These are phyloP conservation scores for Myzus persicae DNA, from an alignment of 1,140 invertebrate species.

Conservation along the genomic window DNA sequence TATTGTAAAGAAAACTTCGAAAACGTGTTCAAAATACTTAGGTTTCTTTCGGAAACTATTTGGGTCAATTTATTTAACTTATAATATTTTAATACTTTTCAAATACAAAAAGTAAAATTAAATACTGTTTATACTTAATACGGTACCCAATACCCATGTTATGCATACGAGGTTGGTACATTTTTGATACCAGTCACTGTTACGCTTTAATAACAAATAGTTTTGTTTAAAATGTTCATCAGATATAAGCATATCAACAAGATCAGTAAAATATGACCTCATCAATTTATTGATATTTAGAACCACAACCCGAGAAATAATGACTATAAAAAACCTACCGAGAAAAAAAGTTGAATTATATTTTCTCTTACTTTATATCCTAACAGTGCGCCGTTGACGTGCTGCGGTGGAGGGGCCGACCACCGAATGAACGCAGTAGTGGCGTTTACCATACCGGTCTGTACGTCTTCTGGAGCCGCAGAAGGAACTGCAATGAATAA, in stretches of 20 bases:
- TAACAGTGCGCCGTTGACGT: slow-evolving; percentile 81
- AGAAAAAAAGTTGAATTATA: neutral
- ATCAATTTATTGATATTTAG: no score
- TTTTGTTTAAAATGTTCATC: no score
- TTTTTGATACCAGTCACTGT: no score
- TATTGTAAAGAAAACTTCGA: no score
- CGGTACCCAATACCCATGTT: no score
- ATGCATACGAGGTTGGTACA: no score
- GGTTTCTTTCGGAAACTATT: neutral
- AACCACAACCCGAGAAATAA: neutral
- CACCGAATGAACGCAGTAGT: slow-evolving; percentile 81
- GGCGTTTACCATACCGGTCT: slow-evolving; percentile 83
- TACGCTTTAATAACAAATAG: no score
- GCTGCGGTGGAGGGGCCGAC: slow-evolving; percentile 78
- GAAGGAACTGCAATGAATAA: slow-evolving; percentile 75
- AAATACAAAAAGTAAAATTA: no score
- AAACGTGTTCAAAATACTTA: no score
- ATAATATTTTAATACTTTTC: neutral
- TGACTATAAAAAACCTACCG: neutral
- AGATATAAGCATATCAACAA: no score
- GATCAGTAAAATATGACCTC: no score
- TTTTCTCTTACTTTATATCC: slow-evolving; percentile 79
- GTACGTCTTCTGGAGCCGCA: slow-evolving; percentile 81
- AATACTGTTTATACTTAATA: no score
- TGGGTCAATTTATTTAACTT: neutral